Evolutionary conservation across 2,797 vertebrate genomes (phyloP), one percentile per base, ranked within the genome.

Genomic region (Rallus crepitans): DNA sequence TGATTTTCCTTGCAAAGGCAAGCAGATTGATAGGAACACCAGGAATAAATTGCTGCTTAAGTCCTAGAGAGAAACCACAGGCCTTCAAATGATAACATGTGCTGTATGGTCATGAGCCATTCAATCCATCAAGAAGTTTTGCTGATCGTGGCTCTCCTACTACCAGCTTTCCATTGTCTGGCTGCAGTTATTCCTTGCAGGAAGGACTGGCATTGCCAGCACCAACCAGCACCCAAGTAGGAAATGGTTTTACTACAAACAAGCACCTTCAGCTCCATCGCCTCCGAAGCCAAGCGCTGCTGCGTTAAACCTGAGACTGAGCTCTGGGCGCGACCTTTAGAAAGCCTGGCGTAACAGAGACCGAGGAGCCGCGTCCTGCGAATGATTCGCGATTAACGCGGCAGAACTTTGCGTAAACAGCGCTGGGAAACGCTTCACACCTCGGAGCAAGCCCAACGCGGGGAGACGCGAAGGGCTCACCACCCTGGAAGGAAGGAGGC

Each of bases 311-410:
- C 79, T 68, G 88, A 72, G 82, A 59, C 39, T 65, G 94, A 94
- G 88, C 93, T 93, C 96, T 90, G 77, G 61, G 86, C 8, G 15
- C 76, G 85, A 96, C 93, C 94, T 96, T 93, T 94, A 92, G 77
- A 85, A 93, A 93, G 92, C 18, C 42, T 52, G 37, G 15, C 31
- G 1, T 4, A 24, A 52, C 23, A 69, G 64, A 77, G 45, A 8
- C 39, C 1, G 3, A 77, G 86, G 82, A 39, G 56, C 71, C 37
- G 35, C 19, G 12, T 91, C 89, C 79, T 48, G 73, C 64, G 87
- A 70, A 57, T 64, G 82, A 75, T 48, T 53, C 69, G 14, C 0
- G 5, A 53, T 52, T 50, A 88, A 91, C 2, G 37, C 73, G 61
- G 84, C 33, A 86, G 14, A 78, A 94, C 90, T 88, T 37, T 25